Percentiles rank a stretch among this genome's conserved stretches.
These are phyloP conservation scores for Ageneiosus marmoratus DNA, from an alignment of 2,113 vertebrate genomes.

Conservation along the genomic window DNA sequence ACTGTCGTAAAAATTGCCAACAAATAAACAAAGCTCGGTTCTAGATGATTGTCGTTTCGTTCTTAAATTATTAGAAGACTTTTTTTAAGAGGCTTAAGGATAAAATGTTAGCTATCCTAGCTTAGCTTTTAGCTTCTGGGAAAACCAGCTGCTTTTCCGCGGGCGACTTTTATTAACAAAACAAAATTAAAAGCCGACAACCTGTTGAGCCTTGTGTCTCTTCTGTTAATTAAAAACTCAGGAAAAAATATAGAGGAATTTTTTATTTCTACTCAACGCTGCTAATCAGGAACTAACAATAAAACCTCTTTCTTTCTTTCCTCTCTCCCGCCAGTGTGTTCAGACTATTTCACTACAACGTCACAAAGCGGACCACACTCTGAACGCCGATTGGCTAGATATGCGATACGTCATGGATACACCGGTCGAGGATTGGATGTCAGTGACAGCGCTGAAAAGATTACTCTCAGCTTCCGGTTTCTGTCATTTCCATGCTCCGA, in stretches of 20 bases:
- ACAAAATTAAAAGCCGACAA: not conserved
- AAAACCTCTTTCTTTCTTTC: not conserved
- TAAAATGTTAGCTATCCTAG: not conserved
- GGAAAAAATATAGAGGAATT: too few species aligned
- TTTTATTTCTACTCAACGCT: not conserved
- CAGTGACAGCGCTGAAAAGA: not conserved
- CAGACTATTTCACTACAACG: conserved; percentile 23
- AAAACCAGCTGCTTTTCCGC: not conserved
- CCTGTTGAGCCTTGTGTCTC: not conserved
- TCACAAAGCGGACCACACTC: not conserved
- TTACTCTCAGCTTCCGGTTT: not conserved
- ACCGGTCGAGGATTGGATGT: conserved; percentile 35
- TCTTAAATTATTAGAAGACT: not conserved
- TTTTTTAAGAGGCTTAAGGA: not conserved
- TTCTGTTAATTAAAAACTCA: not conserved
- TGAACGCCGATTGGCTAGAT: conserved; percentile 48
- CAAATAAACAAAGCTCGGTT: not conserved
- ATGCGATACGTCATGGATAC: not conserved
- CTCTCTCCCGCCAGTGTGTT: conserved; percentile 60
- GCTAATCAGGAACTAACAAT: not conserved
- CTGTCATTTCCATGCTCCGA: not conserved
- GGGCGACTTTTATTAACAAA: not conserved
- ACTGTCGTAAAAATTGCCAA: not conserved
- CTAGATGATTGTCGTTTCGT: not conserved
- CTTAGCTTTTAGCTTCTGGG: not conserved